A percentile compares a stretch with the other conserved stretches of the same genome.
These are phyloP conservation scores for Endotricha flammealis DNA, from an alignment of 2,888 invertebrate species.

Conservation along the genomic window DNA sequence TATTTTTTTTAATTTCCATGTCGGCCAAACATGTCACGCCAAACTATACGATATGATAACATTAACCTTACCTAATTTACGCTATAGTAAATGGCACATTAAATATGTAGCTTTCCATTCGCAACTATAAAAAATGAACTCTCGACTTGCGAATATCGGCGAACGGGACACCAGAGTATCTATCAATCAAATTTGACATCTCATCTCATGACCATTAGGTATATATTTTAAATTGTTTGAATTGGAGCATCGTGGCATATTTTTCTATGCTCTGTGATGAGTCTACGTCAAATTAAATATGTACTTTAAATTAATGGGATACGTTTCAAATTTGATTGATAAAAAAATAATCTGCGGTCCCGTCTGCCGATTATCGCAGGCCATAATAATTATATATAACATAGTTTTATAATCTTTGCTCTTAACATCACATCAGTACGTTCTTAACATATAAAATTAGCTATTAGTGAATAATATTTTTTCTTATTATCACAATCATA, in stretches of 20 bases:
- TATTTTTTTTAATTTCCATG: constrained; percentile 12
- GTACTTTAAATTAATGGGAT: no score
- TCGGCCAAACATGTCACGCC: constrained; percentile 25
- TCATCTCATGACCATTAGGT: no score
- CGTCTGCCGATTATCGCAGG: no score
- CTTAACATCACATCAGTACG: constrained; percentile 71
- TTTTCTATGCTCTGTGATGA: no score
- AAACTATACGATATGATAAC: constrained; percentile 33
- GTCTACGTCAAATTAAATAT: no score
- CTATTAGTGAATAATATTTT: constrained; percentile 38
- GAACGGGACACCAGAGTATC: no score
- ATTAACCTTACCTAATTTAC: constrained; percentile 42
- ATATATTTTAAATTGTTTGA: no score
- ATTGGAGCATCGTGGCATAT: no score
- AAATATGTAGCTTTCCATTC: constrained; percentile 61
- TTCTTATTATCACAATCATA: constrained; percentile 43
- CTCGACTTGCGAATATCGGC: no score
- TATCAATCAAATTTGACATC: no score
- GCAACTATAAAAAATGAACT: constrained; percentile 39
- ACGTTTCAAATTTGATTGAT: no score
- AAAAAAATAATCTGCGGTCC: no score
- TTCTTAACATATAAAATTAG: constrained; percentile 46
- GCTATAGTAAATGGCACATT: constrained; percentile 65
- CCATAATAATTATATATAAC: constrained; percentile 40
- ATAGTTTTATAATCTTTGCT: constrained; percentile 56